Base-by-base conservation (phyloP, 2,113 vertebrate genomes). In the Muntiacus muntjak region DNA sequence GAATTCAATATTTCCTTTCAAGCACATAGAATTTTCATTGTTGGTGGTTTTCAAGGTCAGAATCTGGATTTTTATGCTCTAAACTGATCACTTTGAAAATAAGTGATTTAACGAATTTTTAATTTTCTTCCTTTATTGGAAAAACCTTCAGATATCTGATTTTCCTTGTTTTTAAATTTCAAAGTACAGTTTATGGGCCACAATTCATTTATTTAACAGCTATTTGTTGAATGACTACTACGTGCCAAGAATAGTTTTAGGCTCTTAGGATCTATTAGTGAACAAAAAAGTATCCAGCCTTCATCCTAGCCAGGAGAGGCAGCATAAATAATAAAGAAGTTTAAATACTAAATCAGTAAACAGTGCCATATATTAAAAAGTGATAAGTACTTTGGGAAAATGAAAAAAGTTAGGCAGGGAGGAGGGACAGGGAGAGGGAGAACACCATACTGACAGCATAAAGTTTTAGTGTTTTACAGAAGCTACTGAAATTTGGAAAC, bases 1-100 rank as follows among this genome's bases (percentile, higher is more conserved):
- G 52, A 60, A 54, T 90, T 94, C n/a, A 81, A 16, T 86, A 76
- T 94, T 94, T 96, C 40, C 62, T 96, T 95, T 96, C 45, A 91
- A 93, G 60, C 45, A 96, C 78, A 58, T 19, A 87, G 67, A 95
- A 52, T 71, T 92, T 91, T 95, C 55, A 87, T 89, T 9, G 12
- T 58, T 87, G 60, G 47, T 89, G 62, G 26, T 91, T 97, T 96
- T 76, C 58, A 89, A 86, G 7, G 36, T 90, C 40, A 74, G 52
- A 26, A 88, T 87, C 19, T 89, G 17, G 45, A 76, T 15, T 45
- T 64, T 92, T 26, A 71, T 94, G 36, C 81, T 90, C 57, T 93
- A 89, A 95, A 52, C 13, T 57, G 57, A 84, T 71, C 26, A 25
- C 36, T 82, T 82, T 83, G 47, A 76, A 96, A 47, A 74, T 58